These are phyloP conservation scores for Cerastis leucographa DNA, from an alignment of 2,888 invertebrate genomes.

Conservation along the genomic window DNA sequence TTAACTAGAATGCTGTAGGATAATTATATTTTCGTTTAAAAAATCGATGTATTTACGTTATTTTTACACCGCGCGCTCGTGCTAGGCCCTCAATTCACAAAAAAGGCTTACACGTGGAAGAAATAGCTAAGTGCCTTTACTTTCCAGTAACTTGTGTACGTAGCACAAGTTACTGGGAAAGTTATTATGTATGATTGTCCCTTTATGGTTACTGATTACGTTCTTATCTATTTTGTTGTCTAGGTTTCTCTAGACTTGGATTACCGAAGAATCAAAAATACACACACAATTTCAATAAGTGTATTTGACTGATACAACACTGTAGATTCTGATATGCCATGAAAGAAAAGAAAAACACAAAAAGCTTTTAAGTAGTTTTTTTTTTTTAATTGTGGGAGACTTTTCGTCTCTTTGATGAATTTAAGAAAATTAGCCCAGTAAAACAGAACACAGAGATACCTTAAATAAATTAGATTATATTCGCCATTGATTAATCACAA, in stretches of 20 bases:
- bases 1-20: too few relatives aligned
- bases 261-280: not conserved
- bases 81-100: not conserved
- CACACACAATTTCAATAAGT: not conserved
- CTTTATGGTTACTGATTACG: constrained; percentile 2
- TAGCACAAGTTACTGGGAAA: not conserved
- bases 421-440: constrained; percentile 11
- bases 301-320: not conserved
- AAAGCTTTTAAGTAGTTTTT: not conserved
- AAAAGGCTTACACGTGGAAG: constrained; percentile 28
- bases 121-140: not conserved
- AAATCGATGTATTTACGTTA: too few relatives aligned
- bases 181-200: constrained; percentile 10
- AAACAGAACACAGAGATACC: constrained; percentile 1
- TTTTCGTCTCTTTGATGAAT: not conserved
- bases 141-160: too few relatives aligned
- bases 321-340: not conserved
- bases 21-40: too few relatives aligned
- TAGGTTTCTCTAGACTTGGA: constrained; percentile 15
- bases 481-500: constrained; percentile 23
- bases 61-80: too few relatives aligned
- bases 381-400: not conserved
- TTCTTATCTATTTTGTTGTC: not conserved
- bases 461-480: constrained; percentile 42
- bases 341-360: not conserved